Evolutionary conservation across 2,113 vertebrate species (phyloP), one percentile per base, ranked within the genome.

Genomic region (Halichoeres trimaculatus): DNA sequence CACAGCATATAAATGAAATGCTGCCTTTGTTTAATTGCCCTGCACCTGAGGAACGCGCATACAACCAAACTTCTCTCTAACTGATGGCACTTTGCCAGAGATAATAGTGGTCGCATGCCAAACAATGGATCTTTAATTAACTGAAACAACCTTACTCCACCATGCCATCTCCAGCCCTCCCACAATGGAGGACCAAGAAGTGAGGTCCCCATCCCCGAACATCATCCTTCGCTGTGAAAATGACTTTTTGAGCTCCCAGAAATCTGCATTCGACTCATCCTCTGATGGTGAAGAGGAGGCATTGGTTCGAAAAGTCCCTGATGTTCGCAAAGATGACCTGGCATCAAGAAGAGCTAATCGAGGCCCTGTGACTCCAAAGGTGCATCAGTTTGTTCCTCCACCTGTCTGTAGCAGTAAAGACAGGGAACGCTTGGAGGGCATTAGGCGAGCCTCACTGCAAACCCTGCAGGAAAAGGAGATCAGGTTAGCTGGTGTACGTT

Each of bases 241-340:
- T 47, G 90, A 95, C 54, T 96, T 96, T 90, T 87, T 95, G 84
- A 87, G 70, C 62, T 92, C 90, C 26, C 89, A 89, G 57, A 91
- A 93, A 77, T 91, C 90, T 8, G 94, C 92, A 40, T 94, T 93
- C 51, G 95, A 96, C 65, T 95, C 94, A 3, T 54, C 79, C 45
- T 89, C 91, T 0, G 91, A 92, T 0, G 89, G 74, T 0, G 96
- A 97, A 76, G 91, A 89, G 17, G 91, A 91, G 14, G 70, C 93
- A 85, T 85, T 76, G 57, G 81, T 58, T 0, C 76, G 64, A 61
- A 95, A 90, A 76, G 60, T 97, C 65, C 98, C 97, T 0, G 97
- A 99, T 72, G 93, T 98, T 57, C 95, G 91, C 72, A 96, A 89
- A 86, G 98, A 99, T 51, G 97, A 99, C 74, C 94, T 99, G 79